These are phyloP conservation scores for Equus quagga DNA, from an alignment of 2,113 vertebrate species.

Conservation along the genomic window DNA sequence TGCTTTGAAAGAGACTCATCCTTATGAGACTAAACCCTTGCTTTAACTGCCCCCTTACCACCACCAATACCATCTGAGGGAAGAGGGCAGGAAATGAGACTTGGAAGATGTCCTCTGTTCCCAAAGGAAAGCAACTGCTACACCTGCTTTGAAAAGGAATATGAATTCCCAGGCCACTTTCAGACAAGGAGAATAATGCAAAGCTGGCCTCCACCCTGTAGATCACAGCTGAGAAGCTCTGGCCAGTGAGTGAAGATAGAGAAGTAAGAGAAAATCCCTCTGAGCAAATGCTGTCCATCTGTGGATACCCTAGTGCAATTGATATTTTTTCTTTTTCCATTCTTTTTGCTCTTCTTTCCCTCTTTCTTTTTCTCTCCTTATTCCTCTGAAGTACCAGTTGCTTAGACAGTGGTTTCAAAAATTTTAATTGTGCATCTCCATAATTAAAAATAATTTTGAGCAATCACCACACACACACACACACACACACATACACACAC, in stretches of 20 bases:
- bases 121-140: neutral
- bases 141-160: neutral
- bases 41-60: neutral
- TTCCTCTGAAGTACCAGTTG: neutral
- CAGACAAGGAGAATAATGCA: neutral
- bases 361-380: neutral
- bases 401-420: neutral
- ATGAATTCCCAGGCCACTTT: neutral
- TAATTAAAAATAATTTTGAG: neutral
- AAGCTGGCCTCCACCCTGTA: neutral
- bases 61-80: neutral
- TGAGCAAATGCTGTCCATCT: neutral
- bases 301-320: neutral
- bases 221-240: neutral
- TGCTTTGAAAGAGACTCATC: neutral
- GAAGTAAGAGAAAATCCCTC: neutral
- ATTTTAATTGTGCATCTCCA: neutral
- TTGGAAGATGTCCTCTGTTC: neutral
- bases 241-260: neutral
- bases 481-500: neutral
- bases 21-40: neutral
- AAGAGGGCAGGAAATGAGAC: neutral
- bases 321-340: neutral
- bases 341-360: neutral
- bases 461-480: neutral